Evolutionary conservation across 2,113 vertebrate genomes (phyloP).

Genomic region (Psittacula cyanocephala): DNA sequence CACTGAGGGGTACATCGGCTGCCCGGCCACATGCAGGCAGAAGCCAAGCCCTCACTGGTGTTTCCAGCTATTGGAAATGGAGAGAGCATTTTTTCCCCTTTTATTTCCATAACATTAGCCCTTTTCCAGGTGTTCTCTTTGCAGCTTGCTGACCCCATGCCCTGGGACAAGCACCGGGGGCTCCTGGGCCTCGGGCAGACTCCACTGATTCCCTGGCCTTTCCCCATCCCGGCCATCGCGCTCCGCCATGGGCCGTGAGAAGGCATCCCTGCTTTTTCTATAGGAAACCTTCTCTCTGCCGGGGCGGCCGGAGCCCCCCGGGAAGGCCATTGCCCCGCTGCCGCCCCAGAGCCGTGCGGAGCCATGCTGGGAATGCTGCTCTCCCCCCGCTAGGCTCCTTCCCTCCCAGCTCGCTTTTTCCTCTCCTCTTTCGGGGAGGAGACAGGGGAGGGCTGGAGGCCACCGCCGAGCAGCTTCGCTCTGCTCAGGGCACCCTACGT

Average conservation of each 20-base stretch:
- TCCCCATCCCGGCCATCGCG: not conserved
- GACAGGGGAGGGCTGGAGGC: not conserved
- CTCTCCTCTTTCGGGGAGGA: slow-evolving; percentile 34
- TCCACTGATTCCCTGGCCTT: not conserved
- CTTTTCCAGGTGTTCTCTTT: not conserved
- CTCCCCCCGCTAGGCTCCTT: not conserved
- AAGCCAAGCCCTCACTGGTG: not conserved
- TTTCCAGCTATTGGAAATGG: not conserved
- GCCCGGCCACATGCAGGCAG: not conserved
- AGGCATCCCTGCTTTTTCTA: not conserved
- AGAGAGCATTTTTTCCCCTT: too few relatives aligned
- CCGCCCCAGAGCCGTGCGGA: not conserved
- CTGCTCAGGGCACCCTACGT: not conserved
- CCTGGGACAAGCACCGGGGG: not conserved
- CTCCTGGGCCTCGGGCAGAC: not conserved
- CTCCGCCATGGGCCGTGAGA: fast-evolving
- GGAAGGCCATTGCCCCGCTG: not conserved
- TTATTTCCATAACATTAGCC: not conserved
- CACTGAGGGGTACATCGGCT: not conserved
- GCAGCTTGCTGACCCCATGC: not conserved
- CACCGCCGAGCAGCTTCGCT: not conserved
- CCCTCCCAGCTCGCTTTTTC: not conserved
- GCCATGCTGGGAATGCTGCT: not conserved
- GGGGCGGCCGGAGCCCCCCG: not conserved
- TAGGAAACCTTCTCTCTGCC: not conserved